Base-by-base conservation (phyloP, 1,140 invertebrate genomes). In the Orius laevigatus region DNA sequence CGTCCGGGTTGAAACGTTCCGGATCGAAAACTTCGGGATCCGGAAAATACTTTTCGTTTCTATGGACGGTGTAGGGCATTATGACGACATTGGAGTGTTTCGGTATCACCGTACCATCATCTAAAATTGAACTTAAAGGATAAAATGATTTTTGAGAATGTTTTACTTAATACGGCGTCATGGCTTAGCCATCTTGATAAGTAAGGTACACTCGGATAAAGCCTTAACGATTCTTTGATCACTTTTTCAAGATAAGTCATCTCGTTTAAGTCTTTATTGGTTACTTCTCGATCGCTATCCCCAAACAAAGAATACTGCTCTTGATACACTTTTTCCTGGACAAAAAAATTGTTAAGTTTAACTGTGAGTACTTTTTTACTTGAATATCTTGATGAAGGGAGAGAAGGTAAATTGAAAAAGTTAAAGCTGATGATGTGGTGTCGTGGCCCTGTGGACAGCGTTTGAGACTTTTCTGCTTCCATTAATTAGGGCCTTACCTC, bases 391-490 rank as follows among this genome's bases (percentile, higher is more conserved):
- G 71, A 57, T 74, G 57, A 50, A 54, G 53, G 3, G 66, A 70
- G 0, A 75, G 53, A 0, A 66, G 56, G 50, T 67, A 72, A 6
- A 73, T 46, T 0, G 61, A 61, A 67, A 69, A 74, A 48, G 56
- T 79, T 46, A 81, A 79, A 18, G 74, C 82, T 34, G 81, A 76
- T 5, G 84, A 79, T 0, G 84, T 90, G 19, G 87, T 91, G 58
- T 92, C 87, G 61, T 90, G 87, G 31, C 85, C 86, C 81, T 82
- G 18, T n/a, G n/a, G 20, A 45, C 18, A 18, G 16, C 8, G 14
- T 8, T 6, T 41, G 16, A 8, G 6, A 41, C 15, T 2, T 15
- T 46, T 33, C 2, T 5, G n/a, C n/a, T n/a, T n/a, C n/a, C n/a
- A n/a, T n/a, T n/a, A n/a, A n/a, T 46, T 36, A 31, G 12, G n/a